Evolutionary conservation across 2,113 vertebrate genomes (phyloP), one percentile per base, ranked within the genome.

Genomic region (Labeo catla): DNA sequence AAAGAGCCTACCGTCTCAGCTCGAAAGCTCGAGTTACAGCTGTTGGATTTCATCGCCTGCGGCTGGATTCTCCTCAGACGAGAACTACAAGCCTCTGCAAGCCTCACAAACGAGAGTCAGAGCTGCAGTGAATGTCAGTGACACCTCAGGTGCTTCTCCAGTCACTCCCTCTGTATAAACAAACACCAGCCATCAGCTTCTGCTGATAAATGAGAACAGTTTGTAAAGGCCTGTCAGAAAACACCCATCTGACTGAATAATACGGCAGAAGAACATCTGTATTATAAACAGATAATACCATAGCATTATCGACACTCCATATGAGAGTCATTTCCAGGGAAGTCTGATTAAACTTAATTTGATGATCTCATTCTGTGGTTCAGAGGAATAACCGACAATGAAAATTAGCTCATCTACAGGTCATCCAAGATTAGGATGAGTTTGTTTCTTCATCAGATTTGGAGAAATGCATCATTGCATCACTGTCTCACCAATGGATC

Each of bases 1-100:
- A n/a, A n/a, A n/a, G n/a, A n/a, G n/a, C n/a, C n/a, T n/a, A n/a
- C n/a, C 28, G 28, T 28, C 28, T 39, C 50, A 54, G 12, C 34
- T 72, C 36, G n/a, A n/a, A n/a, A 3, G 2, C 72, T 50, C 13
- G 45, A n/a, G 21, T 15, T 12, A 66, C 15, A 7, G 21, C 15
- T 78, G n/a, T 12, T 43, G 54, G 43, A 57, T 12, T 10, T 74
- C 61, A 59, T 52, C 19, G 21, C 21, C 50, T 19, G 61, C 84
- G 63, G 47, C 73, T 78, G 52, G 72, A 86, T 78, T 83, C 74
- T 70, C n/a, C 65, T 28, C n/a, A 21, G 49, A 39, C 11, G 77
- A 80, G 39, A 12, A 11, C 76, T 23, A 81, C 87, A 81, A 76
- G 87, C 74, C 80, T 11, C 34, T 66, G 80, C 87, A 88, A 28